Conservation (phyloP, 2,113 vertebrate species). For the Ramphastos sulfuratus region DNA sequence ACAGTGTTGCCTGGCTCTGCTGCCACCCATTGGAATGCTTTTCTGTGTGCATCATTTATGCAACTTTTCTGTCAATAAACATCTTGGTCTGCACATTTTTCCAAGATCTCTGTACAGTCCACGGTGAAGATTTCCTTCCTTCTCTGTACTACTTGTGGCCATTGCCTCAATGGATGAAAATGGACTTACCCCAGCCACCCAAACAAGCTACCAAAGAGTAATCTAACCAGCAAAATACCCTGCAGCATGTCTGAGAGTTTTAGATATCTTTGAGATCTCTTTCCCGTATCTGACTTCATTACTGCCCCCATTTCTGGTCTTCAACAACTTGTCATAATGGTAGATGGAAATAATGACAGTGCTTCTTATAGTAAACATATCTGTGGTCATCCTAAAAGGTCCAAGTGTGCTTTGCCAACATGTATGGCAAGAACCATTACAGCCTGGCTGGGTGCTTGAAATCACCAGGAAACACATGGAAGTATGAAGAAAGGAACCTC, state of each 20-base stretch:
- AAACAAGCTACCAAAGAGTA: not conserved
- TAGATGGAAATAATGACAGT: not conserved
- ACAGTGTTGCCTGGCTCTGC: slow-evolving; percentile 24
- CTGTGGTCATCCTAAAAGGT: slow-evolving; percentile 4
- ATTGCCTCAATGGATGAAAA: not conserved
- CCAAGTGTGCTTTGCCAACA: not conserved
- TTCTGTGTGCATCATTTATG: not conserved
- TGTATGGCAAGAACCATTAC: not conserved
- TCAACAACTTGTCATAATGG: not conserved
- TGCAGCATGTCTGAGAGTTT: not conserved
- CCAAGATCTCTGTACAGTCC: not conserved
- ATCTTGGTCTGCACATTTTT: not conserved
- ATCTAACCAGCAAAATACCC: not conserved
- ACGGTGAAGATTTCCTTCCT: not conserved
- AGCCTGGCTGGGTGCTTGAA: not conserved
- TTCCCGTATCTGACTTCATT: not conserved
- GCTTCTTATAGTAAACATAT: not conserved
- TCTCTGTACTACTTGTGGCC: not conserved
- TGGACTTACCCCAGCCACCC: not conserved
- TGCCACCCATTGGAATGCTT: slow-evolving; percentile 24
- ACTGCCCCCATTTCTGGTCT: not conserved
- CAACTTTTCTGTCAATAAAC: not conserved
- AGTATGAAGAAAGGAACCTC: not conserved
- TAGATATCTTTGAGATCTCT: not conserved
- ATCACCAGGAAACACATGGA: not conserved